These are phyloP conservation scores for Eupithecia inturbata DNA, from an alignment of 2,888 invertebrate genomes.

Conservation along the genomic window DNA sequence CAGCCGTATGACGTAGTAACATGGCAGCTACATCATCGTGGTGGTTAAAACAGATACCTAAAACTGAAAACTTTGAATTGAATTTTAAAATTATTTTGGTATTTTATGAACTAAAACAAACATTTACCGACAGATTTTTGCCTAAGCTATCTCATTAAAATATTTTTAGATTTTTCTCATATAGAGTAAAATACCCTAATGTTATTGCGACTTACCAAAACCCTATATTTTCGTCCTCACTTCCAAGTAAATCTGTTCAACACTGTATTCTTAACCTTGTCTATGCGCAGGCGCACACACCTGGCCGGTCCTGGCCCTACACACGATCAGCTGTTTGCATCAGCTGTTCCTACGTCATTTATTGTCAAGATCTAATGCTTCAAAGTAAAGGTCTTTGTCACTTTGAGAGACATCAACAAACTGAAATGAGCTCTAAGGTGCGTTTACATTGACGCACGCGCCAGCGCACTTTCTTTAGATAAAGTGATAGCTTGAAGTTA, in stretches of 20 bases:
- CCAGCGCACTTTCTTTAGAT: neutral
- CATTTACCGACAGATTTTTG: too few species aligned
- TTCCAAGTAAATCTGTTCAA: slow-evolving; percentile 19
- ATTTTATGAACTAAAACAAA: too few species aligned
- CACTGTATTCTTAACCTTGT: slow-evolving; percentile 31
- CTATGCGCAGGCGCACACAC: slow-evolving; percentile 33
- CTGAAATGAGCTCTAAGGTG: slow-evolving; percentile 8
- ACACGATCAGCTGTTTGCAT: slow-evolving; percentile 44
- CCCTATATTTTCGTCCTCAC: neutral
- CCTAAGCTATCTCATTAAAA: too few species aligned
- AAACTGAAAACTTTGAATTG: too few species aligned
- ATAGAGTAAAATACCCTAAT: too few species aligned
- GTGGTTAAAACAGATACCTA: too few species aligned
- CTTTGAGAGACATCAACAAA: neutral
- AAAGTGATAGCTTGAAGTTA: neutral
- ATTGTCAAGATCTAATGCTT: slow-evolving; percentile 20
- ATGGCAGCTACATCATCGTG: too few species aligned
- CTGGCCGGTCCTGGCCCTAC: slow-evolving; percentile 38
- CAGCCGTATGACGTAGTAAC: too few species aligned
- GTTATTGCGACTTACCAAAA: neutral
- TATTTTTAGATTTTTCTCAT: too few species aligned
- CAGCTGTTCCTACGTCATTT: slow-evolving; percentile 44
- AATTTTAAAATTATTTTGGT: too few species aligned
- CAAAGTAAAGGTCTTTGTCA: slow-evolving; percentile 14
- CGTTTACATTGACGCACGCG: neutral